These are phyloP conservation scores for Seira sanloemensis DNA, from an alignment of 2,888 invertebrate species.

Conservation along the genomic window DNA sequence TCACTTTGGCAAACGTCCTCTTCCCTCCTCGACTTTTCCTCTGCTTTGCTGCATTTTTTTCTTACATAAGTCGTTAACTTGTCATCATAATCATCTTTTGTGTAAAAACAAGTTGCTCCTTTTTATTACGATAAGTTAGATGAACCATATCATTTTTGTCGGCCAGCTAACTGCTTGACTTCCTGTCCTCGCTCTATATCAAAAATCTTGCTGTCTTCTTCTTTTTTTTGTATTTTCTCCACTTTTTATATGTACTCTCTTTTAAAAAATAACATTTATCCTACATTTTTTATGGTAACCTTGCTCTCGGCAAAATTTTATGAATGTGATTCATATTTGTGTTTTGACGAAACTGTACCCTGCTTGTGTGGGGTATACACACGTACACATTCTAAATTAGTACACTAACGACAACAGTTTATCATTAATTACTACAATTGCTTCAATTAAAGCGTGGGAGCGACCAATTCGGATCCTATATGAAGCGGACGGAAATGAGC, in stretches of 20 bases:
- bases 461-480: neutral
- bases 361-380: neutral
- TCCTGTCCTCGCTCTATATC: constrained; percentile 22
- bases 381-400: constrained; percentile 23
- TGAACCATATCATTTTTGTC: constrained; percentile 44
- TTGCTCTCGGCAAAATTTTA: constrained; percentile 27
- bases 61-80: neutral
- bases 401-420: constrained; percentile 40
- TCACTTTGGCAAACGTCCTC: neutral
- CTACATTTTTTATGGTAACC: constrained; percentile 17
- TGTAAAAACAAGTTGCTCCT: neutral
- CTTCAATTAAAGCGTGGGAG: constrained; percentile 54
- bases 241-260: too few species aligned
- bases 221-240: too few species aligned
- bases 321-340: neutral
- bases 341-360: neutral
- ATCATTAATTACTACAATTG: constrained; percentile 29
- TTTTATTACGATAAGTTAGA: neutral
- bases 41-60: too few species aligned
- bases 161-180: constrained; percentile 47
- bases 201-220: too few species aligned
- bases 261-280: neutral
- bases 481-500: constrained; percentile 15
- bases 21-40: neutral
- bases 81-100: neutral